Percentiles rank a stretch among this genome's conserved stretches.
phyloP scores from a whole-genome alignment of 2,113 vertebrate species.

The Okapia johnstoni region DNA sequence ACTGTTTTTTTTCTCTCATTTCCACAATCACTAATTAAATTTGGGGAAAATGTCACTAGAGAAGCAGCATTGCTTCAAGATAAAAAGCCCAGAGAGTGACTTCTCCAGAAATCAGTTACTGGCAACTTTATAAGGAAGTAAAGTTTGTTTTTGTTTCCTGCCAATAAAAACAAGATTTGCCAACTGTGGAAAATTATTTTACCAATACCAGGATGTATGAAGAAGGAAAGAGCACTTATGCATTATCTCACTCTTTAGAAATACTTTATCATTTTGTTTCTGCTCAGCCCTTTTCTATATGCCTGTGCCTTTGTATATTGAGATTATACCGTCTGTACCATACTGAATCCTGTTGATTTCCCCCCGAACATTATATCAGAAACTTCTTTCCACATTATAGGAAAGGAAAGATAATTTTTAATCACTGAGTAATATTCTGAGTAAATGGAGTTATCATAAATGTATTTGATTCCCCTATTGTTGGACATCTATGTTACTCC shows the following conservation, averaged over 20 bases:
- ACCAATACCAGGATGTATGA: background rate
- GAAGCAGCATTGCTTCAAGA: background rate
- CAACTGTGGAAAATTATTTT: background rate
- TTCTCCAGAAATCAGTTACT: background rate
- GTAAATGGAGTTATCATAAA: background rate
- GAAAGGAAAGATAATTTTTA: background rate
- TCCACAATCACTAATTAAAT: background rate
- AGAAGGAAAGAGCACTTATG: background rate
- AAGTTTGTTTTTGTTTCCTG: background rate
- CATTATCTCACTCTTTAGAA: background rate
- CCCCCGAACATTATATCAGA: background rate
- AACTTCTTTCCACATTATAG: background rate
- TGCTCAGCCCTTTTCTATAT: background rate
- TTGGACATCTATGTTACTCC: conserved; percentile 10
- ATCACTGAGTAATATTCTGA: background rate
- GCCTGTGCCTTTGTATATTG: background rate
- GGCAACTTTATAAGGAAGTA: background rate
- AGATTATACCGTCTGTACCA: background rate
- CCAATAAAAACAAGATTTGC: background rate
- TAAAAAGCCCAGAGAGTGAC: background rate
- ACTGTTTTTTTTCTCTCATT: background rate
- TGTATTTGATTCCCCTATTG: background rate
- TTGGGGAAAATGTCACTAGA: background rate
- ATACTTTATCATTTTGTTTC: background rate
- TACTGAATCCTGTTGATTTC: background rate